These are phyloP conservation scores for Apaloderma vittatum DNA, from an alignment of 2,113 vertebrate genomes.

Conservation along the genomic window DNA sequence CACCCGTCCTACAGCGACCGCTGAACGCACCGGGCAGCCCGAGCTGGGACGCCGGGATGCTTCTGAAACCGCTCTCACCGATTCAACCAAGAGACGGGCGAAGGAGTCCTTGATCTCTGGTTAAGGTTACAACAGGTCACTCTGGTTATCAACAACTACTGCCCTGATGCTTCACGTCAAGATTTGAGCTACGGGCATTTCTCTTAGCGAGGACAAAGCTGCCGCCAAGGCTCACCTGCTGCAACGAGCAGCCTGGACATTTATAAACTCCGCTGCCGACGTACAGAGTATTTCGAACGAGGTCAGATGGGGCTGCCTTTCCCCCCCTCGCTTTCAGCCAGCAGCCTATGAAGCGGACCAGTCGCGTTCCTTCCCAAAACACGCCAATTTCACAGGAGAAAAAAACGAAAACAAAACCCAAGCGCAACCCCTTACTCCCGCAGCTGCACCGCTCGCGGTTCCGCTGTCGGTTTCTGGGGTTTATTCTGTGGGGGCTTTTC, in stretches of 20 bases:
- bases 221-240: neutral
- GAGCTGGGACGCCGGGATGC: neutral
- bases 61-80: neutral
- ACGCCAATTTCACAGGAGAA: neutral
- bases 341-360: neutral
- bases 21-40: neutral
- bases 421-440: neutral
- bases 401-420: too few species aligned
- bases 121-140: neutral
- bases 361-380: neutral
- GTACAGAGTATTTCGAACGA: neutral
- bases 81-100: neutral
- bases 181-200: neutral
- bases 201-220: neutral
- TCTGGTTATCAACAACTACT: neutral
- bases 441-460: neutral
- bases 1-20: neutral
- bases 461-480: too few species aligned
- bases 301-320: neutral
- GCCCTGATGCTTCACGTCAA: fast-evolving
- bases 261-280: neutral
- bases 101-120: neutral
- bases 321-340: neutral
- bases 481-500: neutral
- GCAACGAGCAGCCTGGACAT: neutral